Percentiles rank a stretch among this genome's conserved stretches.
These are phyloP conservation scores for Patella caerulea DNA, from an alignment of 2,888 invertebrate species.

Conservation along the genomic window DNA sequence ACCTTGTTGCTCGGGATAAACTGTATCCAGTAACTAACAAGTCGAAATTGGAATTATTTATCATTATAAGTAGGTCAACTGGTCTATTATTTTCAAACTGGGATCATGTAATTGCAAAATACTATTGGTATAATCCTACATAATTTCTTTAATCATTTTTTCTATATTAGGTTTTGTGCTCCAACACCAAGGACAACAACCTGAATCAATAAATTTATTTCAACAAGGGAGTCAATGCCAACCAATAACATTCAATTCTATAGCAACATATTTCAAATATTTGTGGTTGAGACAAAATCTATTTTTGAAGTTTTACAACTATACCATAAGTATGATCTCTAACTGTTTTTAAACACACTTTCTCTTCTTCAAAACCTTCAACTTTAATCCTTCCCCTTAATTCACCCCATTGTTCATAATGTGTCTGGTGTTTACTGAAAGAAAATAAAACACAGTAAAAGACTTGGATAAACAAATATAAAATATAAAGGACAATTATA, in stretches of 20 bases:
- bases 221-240: background rate
- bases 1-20: too few species aligned
- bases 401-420: constrained; percentile 69
- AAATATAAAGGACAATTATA: too few species aligned
- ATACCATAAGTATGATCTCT: constrained; percentile 66
- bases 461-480: too few species aligned
- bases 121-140: too few species aligned
- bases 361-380: constrained; percentile 53
- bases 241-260: background rate
- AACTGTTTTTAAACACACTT: constrained; percentile 50
- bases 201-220: constrained; percentile 9
- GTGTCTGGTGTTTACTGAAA: constrained; percentile 63
- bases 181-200: too few species aligned
- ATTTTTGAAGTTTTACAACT: background rate
- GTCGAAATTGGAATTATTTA: too few species aligned
- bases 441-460: background rate
- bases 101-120: too few species aligned
- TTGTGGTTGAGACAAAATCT: background rate
- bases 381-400: constrained; percentile 55
- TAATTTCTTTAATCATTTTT: too few species aligned
- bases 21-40: too few species aligned
- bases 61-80: too few species aligned
- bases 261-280: background rate
- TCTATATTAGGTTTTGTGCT: too few species aligned
- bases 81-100: too few species aligned